A percentile compares a stretch with the other conserved stretches of the same genome.
phyloP scores from a whole-genome alignment of 2,888 invertebrate genomes.

The Eudemis profundana region DNA sequence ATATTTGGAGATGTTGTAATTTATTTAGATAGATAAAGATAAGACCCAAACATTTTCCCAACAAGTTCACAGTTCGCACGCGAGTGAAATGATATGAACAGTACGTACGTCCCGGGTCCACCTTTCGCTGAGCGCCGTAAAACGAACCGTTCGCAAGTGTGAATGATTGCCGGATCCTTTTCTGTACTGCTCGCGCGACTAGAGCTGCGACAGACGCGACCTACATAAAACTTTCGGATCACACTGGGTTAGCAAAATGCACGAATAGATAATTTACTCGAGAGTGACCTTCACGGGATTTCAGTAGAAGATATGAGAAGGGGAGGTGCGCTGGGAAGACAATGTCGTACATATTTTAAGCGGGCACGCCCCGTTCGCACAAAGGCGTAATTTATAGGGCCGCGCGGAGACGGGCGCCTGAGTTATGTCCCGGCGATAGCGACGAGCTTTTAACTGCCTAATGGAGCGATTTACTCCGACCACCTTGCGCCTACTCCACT shows the following conservation, averaged over 20 bases:
- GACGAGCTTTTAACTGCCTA: conserved; percentile 85
- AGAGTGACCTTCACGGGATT: conserved; percentile 73
- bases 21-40: not conserved
- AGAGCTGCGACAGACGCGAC: conserved; percentile 56
- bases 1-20: no score
- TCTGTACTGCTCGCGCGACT: conserved; percentile 48
- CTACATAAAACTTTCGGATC: conserved; percentile 67
- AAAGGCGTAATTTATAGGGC: conserved; percentile 84
- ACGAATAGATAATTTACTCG: conserved; percentile 73
- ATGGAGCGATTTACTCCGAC: conserved; percentile 83
- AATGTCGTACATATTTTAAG: conserved; percentile 84
- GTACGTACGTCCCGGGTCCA: conserved; percentile 45
- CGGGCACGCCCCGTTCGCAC: conserved; percentile 82
- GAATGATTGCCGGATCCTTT: conserved; percentile 56
- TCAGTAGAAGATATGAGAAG: conserved; percentile 74
- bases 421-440: conserved; percentile 84
- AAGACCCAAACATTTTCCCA: not conserved
- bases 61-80: conserved; percentile 43
- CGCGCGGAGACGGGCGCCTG: conserved; percentile 82
- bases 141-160: conserved; percentile 59
- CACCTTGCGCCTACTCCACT: conserved; percentile 76
- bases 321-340: conserved; percentile 77
- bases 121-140: conserved; percentile 51
- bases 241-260: conserved; percentile 60
- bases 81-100: conserved; percentile 50